Conservation (phyloP, 2,797 vertebrate genomes). For the Monodelphis domestica region DNA sequence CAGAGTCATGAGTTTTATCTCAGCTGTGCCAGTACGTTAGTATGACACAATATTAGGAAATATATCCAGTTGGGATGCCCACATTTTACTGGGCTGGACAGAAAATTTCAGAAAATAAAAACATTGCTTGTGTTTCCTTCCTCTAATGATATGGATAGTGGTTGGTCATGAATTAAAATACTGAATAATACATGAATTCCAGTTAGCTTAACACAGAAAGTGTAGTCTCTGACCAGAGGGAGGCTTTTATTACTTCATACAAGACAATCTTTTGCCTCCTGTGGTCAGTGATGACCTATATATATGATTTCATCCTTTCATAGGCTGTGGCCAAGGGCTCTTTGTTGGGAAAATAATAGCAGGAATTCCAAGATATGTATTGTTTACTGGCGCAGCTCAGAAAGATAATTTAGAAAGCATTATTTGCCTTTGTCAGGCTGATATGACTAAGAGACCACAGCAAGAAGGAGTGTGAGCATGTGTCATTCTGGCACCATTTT, state of each 20-base stretch:
- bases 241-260: slow-evolving; percentile 33
- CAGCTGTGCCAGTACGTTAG: not conserved
- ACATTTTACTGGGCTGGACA: slow-evolving; percentile 34
- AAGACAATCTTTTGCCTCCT: slow-evolving; percentile 47
- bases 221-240: slow-evolving; percentile 51
- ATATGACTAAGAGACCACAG: not conserved
- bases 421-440: slow-evolving; percentile 34
- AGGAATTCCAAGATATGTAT: slow-evolving; percentile 39
- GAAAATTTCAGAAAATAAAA: slow-evolving; percentile 52
- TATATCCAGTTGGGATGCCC: slow-evolving; percentile 39
- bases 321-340: slow-evolving; percentile 39
- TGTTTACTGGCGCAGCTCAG: slow-evolving; percentile 55
- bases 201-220: slow-evolving; percentile 38
- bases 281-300: not conserved
- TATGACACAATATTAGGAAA: slow-evolving; percentile 38
- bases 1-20: slow-evolving; percentile 41
- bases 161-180: slow-evolving; percentile 74
- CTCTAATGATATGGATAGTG: not conserved
- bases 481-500: not conserved
- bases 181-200: slow-evolving; percentile 65
- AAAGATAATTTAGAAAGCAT: slow-evolving; percentile 39
- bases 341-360: slow-evolving; percentile 65
- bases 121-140: slow-evolving; percentile 55
- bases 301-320: slow-evolving; percentile 52
- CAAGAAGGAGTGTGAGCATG: not conserved